Base-by-base conservation (phyloP, 2,113 vertebrate species). In the Pelusios castaneus region DNA sequence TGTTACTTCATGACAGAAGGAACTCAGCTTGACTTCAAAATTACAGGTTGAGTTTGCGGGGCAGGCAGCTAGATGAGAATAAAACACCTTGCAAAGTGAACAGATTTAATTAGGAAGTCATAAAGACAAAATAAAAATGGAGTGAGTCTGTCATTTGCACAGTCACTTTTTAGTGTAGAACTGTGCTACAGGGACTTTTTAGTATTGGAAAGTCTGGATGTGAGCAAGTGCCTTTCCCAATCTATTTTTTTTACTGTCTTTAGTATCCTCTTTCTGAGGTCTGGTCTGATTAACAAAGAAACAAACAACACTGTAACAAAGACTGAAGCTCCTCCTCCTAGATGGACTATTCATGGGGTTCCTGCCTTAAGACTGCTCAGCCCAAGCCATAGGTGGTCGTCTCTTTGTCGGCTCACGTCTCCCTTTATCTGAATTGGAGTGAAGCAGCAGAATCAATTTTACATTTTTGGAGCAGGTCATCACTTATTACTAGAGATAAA, bases 31-130 rank as follows among this genome's bases (percentile, higher is more conserved):
- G 29, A 67, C 79, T 43, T 27, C 27, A 0, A 0, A 77, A 25
- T 76, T 88, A 84, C 51, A 77, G 43, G 38, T 80, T 84, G 70
- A 22, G 2, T 84, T 92, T 89, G 80, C n/a, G 58, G 83, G n/a
- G 67, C 80, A 87, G 41, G 43, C 27, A 51, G 77, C 6, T 58
- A 80, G 85, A 58, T 10, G 10, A 51, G 21, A 75, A 25, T 29
- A 75, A n/a, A 91, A 75, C 25, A 21, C 6, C 1, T 29, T 43
- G n/a, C 83, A 43, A 77, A 85, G 56, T 17, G 38, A 93, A 29
- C 12, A 86, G 49, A 34, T 80, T 75, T 63, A 54, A 75, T 82
- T 31, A 67, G 60, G 14, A 80, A 80, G 81, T 90, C 84, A 12
- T 34, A 60, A 84, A 75, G 79, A 21, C 76, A 47, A 86, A 87